Conservation (phyloP, 2,888 invertebrate species). For the Caenorhabditis plicata region DNA sequence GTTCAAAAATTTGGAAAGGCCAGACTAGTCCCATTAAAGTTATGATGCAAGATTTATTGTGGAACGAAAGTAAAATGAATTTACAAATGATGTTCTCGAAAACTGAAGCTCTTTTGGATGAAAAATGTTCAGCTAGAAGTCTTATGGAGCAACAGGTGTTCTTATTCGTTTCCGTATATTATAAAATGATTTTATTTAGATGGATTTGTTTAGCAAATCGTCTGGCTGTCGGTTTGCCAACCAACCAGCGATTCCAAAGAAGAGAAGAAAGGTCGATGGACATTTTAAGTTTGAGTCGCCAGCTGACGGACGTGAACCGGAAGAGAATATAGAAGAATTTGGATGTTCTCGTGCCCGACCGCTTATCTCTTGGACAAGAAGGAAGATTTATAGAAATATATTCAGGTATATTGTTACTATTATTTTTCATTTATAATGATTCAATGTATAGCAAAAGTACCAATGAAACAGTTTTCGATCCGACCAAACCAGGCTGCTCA, state of each 20-base stretch:
- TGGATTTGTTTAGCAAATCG: conserved; percentile 1
- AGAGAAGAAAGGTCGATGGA: conserved; percentile 18
- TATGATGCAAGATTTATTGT: neutral
- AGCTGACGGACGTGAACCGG: neutral
- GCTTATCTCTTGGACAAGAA: conserved; percentile 12
- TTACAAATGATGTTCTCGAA: conserved; percentile 7
- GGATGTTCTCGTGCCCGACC: conserved; percentile 21
- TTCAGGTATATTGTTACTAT: conserved; percentile 9
- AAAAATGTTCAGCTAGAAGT: neutral
- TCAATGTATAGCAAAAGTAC: neutral
- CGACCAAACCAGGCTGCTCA: neutral
- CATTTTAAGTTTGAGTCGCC: conserved; percentile 1
- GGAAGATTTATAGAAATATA: conserved; percentile 3
- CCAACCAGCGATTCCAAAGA: conserved; percentile 7
- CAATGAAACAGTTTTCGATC: neutral
- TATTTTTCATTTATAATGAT: neutral
- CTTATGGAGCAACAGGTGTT: neutral
- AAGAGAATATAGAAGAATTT: too few relatives aligned
- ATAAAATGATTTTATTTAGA: neutral
- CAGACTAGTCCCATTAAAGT: neutral
- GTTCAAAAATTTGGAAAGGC: neutral
- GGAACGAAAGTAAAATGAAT: conserved; percentile 6
- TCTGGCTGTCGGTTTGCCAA: conserved; percentile 10
- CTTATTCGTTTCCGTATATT: neutral
- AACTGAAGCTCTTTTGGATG: conserved; percentile 2